phyloP scores from a whole-genome alignment of 2,888 invertebrate genomes.

The Malthinus flaveolus region DNA sequence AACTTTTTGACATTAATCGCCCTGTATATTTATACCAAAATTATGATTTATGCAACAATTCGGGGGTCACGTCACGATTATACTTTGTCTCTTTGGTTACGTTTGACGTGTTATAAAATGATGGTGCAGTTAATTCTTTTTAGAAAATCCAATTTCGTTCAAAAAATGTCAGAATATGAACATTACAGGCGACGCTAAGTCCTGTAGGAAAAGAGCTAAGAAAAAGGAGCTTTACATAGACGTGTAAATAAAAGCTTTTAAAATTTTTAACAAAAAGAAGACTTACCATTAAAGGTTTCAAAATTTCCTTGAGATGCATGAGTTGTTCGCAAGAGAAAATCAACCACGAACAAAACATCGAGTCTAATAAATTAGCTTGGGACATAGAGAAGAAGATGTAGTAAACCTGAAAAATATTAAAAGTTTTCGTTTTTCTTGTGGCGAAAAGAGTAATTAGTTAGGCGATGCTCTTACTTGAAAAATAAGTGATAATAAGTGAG shows the following conservation, averaged over 20 bases:
- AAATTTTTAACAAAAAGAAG: not conserved
- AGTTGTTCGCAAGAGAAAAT: conserved; percentile 86
- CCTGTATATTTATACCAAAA: too few species aligned
- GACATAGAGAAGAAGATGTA: conserved; percentile 52
- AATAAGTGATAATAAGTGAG: conserved; percentile 67
- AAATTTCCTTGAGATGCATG: conserved; percentile 81
- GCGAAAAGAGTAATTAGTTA: not conserved
- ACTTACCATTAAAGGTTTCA: conserved; percentile 77
- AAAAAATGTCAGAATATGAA: too few species aligned
- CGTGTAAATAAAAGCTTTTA: too few species aligned
- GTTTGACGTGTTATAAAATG: too few species aligned
- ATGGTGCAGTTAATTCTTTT: too few species aligned
- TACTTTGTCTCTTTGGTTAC: too few species aligned
- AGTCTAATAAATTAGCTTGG: conserved; percentile 65
- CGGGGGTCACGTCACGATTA: too few species aligned
- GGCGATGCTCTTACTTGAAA: conserved; percentile 60
- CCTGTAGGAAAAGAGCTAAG: too few species aligned
- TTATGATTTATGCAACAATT: too few species aligned
- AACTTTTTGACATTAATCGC: not conserved
- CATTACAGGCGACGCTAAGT: too few species aligned
- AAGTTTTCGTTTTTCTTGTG: not conserved
- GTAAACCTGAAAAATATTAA: conserved; percentile 45
- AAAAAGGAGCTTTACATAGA: too few species aligned
- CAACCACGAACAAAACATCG: conserved; percentile 82
- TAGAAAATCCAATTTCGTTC: too few species aligned